A percentile compares a stretch with the other conserved stretches of the same genome.
phyloP scores from a whole-genome alignment of 2,113 vertebrate genomes.

The Heterocephalus glaber region DNA sequence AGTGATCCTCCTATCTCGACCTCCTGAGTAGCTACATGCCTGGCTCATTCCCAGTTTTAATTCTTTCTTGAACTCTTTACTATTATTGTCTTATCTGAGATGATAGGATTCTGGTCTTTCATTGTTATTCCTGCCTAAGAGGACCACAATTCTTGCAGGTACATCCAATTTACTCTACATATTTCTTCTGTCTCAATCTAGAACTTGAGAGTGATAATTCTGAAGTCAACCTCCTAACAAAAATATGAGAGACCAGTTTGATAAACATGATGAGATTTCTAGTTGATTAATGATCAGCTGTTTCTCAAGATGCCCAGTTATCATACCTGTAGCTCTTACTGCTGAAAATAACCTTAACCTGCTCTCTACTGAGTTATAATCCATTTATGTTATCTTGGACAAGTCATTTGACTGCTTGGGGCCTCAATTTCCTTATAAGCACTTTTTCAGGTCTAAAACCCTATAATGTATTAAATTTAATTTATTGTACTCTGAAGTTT shows the following conservation, averaged over 20 bases:
- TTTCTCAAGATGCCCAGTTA: neutral
- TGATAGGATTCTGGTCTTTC: conserved; percentile 9
- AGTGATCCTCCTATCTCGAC: neutral
- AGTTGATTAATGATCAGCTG: neutral
- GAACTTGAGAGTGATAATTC: conserved; percentile 17
- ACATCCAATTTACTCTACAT: neutral
- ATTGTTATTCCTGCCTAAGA: neutral
- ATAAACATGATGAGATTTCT: neutral
- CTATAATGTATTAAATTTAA: conserved; percentile 18
- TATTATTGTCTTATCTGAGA: neutral
- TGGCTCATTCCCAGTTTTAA: neutral
- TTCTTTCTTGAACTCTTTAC: conserved; percentile 34
- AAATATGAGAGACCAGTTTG: neutral
- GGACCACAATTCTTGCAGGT: neutral
- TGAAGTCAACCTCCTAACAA: neutral
- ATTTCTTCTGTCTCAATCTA: neutral
- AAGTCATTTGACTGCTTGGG: conserved; percentile 27
- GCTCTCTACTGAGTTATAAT: neutral
- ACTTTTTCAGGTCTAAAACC: conserved; percentile 12
- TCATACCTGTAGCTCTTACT: neutral
- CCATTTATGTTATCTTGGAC: neutral
- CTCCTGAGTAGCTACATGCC: neutral
- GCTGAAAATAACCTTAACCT: neutral
- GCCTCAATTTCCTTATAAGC: neutral
- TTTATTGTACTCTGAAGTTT: neutral